Evolutionary conservation across 2,888 invertebrate genomes (phyloP).

Genomic region (Cryptus viduatorius): DNA sequence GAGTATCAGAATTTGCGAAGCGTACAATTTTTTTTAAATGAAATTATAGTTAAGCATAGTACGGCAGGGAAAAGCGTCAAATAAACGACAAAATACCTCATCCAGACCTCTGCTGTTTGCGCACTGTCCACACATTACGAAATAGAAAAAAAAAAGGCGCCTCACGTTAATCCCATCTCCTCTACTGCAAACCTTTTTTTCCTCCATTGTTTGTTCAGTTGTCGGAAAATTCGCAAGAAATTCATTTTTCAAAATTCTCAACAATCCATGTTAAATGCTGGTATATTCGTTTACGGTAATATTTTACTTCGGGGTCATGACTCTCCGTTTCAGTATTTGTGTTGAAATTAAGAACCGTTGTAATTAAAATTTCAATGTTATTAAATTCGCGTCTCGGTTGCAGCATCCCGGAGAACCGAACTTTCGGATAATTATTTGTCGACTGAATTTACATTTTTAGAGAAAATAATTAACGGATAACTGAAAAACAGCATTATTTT

Average conservation of each 20-base stretch:
- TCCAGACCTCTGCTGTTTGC: not conserved
- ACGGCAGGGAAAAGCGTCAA: not conserved
- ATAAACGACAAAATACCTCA: constrained; percentile 10
- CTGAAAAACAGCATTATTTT: no score
- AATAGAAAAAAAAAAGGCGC: not conserved
- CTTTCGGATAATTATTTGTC: no score
- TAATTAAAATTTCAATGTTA: no score
- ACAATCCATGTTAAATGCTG: not conserved
- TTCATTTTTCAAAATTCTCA: not conserved
- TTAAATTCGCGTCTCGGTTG: no score
- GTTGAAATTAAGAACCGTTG: no score
- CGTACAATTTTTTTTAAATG: not conserved
- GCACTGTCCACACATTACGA: constrained; percentile 7
- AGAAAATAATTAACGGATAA: no score
- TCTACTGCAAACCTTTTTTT: not conserved
- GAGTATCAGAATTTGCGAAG: constrained; percentile 24
- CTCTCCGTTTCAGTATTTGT: not conserved
- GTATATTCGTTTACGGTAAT: not conserved
- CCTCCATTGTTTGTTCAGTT: not conserved
- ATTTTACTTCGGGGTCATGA: not conserved
- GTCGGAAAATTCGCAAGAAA: not conserved
- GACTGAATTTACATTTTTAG: no score
- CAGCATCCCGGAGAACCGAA: no score
- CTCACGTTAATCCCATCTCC: not conserved
- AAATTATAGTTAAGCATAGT: not conserved